Evolutionary conservation across 2,797 vertebrate genomes (phyloP).

Genomic region (Microcaecilia unicolor): DNA sequence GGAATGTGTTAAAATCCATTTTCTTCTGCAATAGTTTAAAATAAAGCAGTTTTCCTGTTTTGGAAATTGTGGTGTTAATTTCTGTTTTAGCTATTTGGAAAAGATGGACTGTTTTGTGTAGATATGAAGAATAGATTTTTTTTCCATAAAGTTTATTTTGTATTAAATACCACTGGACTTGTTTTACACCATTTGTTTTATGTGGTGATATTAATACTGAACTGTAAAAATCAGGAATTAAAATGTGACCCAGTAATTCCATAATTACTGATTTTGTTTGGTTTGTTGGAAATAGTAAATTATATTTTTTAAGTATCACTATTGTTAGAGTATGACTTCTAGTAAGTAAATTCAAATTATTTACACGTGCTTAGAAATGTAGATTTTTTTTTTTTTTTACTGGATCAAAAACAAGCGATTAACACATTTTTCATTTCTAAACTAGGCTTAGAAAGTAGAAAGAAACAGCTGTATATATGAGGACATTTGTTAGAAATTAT

Average conservation of each 20-base stretch:
- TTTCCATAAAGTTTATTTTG: conserved; percentile 87
- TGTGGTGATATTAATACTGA: conserved; percentile 81
- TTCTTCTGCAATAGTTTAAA: conserved; percentile 63
- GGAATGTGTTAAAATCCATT: conserved; percentile 61
- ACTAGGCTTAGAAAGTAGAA: too few relatives aligned
- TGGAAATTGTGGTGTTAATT: conserved; percentile 68
- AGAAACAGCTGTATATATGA: too few relatives aligned
- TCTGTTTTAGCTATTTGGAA: conserved; percentile 68
- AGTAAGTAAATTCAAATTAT: conserved; percentile 13
- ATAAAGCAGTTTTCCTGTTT: conserved; percentile 55
- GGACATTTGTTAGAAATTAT: too few relatives aligned
- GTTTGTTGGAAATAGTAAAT: conserved; percentile 46
- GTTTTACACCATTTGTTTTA: conserved; percentile 97
- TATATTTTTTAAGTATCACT: conserved; percentile 29
- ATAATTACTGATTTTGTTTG: conserved; percentile 50
- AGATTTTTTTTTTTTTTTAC: conserved; percentile 5
- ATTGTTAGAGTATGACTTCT: conserved; percentile 17
- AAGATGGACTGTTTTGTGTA: conserved; percentile 72
- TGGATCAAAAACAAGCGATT: neutral
- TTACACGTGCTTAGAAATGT: neutral
- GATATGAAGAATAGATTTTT: conserved; percentile 76
- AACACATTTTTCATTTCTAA: too few relatives aligned
- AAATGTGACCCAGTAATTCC: conserved; percentile 93
- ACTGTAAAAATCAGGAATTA: conserved; percentile 89
- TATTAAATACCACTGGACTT: conserved; percentile 90